Base-by-base conservation (phyloP, 1,140 invertebrate species). In the Anthonomus grandis region DNA sequence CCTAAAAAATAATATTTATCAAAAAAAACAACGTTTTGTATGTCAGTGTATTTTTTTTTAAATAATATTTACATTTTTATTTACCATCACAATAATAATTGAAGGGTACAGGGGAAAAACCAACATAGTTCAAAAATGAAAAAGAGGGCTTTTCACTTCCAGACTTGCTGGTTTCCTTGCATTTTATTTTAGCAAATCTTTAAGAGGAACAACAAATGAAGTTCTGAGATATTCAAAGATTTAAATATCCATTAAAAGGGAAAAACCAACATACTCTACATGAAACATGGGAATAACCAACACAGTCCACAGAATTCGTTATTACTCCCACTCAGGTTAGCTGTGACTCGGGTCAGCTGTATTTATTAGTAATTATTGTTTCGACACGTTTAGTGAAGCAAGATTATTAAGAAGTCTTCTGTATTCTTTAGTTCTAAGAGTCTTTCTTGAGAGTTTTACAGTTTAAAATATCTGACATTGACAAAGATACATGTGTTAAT, bases 361-460 rank as follows among this genome's bases (percentile, higher is more conserved):
- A n/a, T n/a, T n/a, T n/a, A n/a, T n/a, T n/a, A n/a, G n/a, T n/a
- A n/a, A n/a, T n/a, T n/a, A n/a, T 8, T 41, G 38, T 41, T 41
- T 41, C 27, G 38, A 15, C 18, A 13, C 18, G 15, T 41, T 41
- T 41, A 41, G 38, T 41, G 38, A 41, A 41, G 38, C 18, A 41
- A 15, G 38, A 6, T 19, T 19, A 41, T 41, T 9, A 41, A 41
- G 38, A 41, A 13, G 38, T 41, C 6, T 41, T 41, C 27, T 8
- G 27, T 31, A 31, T 31, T 31, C 27, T 8, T n/a, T n/a, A 31
- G 27, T 31, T 31, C 6, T 31, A 31, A 31, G 27, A 31, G 6
- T 31, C 27, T 31, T 31, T 31, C n/a, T 31, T 6, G 27, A n/a
- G n/a, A 41, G n/a, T 19, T 15, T 41, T 41, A 8, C 15, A 9